Evolutionary conservation across 2,113 vertebrate genomes (phyloP), one percentile per base, ranked within the genome.

Genomic region (Solenodon paradoxus): DNA sequence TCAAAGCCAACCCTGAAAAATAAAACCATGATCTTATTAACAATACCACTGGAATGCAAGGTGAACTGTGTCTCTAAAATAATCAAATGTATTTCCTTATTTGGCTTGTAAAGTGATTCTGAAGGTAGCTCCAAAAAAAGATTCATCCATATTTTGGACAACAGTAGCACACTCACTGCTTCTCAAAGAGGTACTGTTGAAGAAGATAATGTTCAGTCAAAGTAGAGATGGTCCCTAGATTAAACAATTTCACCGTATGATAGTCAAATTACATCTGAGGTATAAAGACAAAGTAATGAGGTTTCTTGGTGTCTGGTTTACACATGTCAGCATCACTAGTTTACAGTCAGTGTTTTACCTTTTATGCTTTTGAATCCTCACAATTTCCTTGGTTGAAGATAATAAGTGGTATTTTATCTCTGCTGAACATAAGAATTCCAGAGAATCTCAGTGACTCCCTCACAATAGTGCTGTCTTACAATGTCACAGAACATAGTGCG

Each of bases 81-180:
- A 72, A 74, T 80, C 68, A 81, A 80, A 75, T 15, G 42, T 55
- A 20, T 35, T 82, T 78, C n/a, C 32, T 85, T 81, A 22, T 84
- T 85, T 85, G 26, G 20, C 72, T 61, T 90, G 16, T 68, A 74
- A 94, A 97, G 26, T 66, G 53, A 96, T 81, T 95, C 72, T 81
- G 20, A 93, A 90, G 63, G 42, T n/a, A 86, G 40, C 30, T 72
- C 49, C 47, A 92, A 88, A 95, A 90, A 22, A 26, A 90, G 0
- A 9, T n/a, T 45, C 77, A 94, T 57, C 68, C 7, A 35, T 57
- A 75, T 35, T 80, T 68, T 45, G 42, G 71, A 24, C 38, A 83
- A 79, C 15, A 66, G 38, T n/a, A 35, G 2, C 38, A 49, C 57
- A 35, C 19, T 92, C n/a, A 3, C 16, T 69, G 3, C 59, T 24